These are phyloP conservation scores for Progne subis DNA, from an alignment of 2,113 vertebrate genomes.

Conservation along the genomic window DNA sequence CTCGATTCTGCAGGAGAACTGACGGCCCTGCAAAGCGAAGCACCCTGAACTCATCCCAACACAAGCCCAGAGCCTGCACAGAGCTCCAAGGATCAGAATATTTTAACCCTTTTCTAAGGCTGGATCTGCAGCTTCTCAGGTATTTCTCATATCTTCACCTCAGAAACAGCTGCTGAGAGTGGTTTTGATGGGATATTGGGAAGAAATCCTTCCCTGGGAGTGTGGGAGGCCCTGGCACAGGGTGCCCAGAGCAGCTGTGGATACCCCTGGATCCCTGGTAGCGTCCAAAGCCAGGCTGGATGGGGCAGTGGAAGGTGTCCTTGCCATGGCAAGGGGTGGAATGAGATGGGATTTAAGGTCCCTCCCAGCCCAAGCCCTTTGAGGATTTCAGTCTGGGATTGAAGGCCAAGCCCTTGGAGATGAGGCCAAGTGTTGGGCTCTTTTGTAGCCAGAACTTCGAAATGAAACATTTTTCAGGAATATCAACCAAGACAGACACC, in stretches of 20 bases:
- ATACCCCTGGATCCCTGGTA: not conserved
- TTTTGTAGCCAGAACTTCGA: not conserved
- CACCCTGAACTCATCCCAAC: not conserved
- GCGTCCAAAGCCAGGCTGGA: not conserved
- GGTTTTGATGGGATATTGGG: too few relatives aligned
- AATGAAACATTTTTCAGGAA: not conserved
- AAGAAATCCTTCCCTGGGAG: too few relatives aligned
- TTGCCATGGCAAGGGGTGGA: not conserved
- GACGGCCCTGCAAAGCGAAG: not conserved
- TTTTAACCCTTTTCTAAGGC: not conserved
- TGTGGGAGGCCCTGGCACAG: not conserved
- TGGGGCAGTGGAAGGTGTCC: rapidly evolving
- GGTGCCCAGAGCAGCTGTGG: not conserved
- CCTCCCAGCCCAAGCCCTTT: not conserved
- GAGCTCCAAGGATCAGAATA: not conserved
- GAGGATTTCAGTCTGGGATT: not conserved
- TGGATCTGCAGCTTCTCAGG: too few relatives aligned
- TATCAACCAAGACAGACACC: not conserved
- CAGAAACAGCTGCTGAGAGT: too few relatives aligned
- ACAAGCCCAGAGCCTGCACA: rapidly evolving
- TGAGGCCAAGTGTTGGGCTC: not conserved
- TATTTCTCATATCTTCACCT: too few relatives aligned
- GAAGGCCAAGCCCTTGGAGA: not conserved
- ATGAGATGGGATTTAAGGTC: not conserved
- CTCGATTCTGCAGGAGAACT: not conserved